Evolutionary conservation across 2,888 invertebrate species (phyloP).

Genomic region (Choristoneura rosaceana): DNA sequence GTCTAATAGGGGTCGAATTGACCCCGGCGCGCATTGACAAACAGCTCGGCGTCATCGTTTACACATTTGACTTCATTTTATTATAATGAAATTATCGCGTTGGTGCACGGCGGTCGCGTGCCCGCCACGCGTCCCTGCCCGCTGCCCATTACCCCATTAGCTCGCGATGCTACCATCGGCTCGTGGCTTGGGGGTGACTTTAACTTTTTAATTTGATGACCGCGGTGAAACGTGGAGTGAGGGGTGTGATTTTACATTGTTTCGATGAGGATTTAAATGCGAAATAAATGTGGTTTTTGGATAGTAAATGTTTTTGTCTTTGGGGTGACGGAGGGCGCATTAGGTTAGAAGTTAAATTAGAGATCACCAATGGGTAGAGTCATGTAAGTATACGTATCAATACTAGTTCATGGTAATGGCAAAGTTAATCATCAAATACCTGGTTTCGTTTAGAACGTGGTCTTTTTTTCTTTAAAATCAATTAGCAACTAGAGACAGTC

Average conservation of each 20-base stretch:
- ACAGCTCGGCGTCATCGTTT: conserved; percentile 57
- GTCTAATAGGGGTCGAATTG: conserved; percentile 30
- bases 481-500: conserved; percentile 72
- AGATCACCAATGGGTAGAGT: no score
- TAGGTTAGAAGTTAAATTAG: no score
- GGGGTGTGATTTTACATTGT: conserved; percentile 71
- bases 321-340: background rate
- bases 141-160: conserved; percentile 78
- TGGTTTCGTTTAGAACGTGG: background rate
- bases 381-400: no score
- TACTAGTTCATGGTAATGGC: no score
- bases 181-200: conserved; percentile 63
- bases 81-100: conserved; percentile 80
- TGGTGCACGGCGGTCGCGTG: conserved; percentile 55
- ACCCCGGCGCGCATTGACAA: conserved; percentile 16
- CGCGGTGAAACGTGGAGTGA: conserved; percentile 63
- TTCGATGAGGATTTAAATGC: conserved; percentile 27
- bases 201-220: conserved; percentile 80
- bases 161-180: conserved; percentile 59
- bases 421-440: no score
- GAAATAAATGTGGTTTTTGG: background rate
- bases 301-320: background rate
- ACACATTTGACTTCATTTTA: conserved; percentile 80
- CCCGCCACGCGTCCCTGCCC: conserved; percentile 54
- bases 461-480: conserved; percentile 59